Evolutionary conservation across 2,797 vertebrate species (phyloP).

Genomic region (Chelmon rostratus): DNA sequence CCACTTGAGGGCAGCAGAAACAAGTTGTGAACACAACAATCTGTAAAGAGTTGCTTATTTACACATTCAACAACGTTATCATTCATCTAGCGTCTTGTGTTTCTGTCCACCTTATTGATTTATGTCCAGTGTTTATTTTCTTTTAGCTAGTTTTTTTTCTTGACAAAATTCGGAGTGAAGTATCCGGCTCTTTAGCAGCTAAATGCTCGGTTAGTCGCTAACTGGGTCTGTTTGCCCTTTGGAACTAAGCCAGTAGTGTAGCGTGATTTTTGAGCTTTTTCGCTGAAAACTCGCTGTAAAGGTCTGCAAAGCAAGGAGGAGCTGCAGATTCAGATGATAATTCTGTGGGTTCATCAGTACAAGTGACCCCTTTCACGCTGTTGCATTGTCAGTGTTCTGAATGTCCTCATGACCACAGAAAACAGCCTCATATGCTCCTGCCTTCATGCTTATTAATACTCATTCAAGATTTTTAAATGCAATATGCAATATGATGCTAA

Average conservation of each 20-base stretch:
- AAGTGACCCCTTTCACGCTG: not conserved
- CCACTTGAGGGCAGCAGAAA: not conserved
- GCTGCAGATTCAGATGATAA: constrained; percentile 1
- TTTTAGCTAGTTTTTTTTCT: constrained; percentile 12
- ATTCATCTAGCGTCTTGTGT: not conserved
- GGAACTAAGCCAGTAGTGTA: not conserved
- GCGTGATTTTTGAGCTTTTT: not conserved
- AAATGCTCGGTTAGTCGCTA: not conserved
- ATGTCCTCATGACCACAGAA: constrained; percentile 15
- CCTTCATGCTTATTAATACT: not conserved
- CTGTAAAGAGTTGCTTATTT: not conserved
- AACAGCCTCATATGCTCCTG: not conserved
- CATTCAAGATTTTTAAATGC: not conserved
- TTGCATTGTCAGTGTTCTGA: not conserved
- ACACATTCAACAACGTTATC: not conserved
- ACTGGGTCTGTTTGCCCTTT: constrained; percentile 22
- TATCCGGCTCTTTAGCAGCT: constrained; percentile 11
- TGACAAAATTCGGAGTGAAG: constrained; percentile 10
- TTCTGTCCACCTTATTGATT: not conserved
- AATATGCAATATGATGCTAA: constrained; percentile 26
- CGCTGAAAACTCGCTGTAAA: not conserved
- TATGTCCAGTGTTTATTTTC: not conserved
- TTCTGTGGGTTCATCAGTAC: not conserved
- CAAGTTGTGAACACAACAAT: too few species aligned
- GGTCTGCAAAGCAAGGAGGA: not conserved